Conservation (phyloP, 2,888 invertebrate genomes). For the Dynastes hyllus region DNA sequence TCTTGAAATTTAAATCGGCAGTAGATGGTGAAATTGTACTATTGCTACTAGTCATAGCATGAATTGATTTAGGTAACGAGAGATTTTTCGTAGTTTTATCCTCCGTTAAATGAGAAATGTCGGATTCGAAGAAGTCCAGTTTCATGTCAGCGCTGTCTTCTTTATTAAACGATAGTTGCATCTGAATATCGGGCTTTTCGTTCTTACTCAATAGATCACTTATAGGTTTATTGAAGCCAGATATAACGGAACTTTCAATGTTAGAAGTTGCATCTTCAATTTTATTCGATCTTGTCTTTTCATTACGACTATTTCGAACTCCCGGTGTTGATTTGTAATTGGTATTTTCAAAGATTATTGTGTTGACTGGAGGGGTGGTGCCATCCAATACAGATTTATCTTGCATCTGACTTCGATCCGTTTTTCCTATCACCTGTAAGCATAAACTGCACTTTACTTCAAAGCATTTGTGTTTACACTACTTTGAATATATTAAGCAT, state of each 20-base stretch:
- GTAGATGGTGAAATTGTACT: slow-evolving; percentile 87
- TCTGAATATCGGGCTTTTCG: slow-evolving; percentile 69
- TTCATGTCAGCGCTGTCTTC: slow-evolving; percentile 92
- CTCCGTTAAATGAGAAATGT: slow-evolving; percentile 83
- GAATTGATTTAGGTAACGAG: slow-evolving; percentile 76
- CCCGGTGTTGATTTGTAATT: slow-evolving; percentile 87
- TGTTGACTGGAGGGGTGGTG: slow-evolving; percentile 87
- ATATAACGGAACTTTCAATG: slow-evolving; percentile 66
- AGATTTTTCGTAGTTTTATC: slow-evolving; percentile 77
- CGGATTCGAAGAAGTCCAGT: slow-evolving; percentile 93
- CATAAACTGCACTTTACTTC: too few relatives aligned
- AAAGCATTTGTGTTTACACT: too few relatives aligned
- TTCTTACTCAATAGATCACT: slow-evolving; percentile 71
- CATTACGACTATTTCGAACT: slow-evolving; percentile 71
- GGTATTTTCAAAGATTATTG: slow-evolving; percentile 93
- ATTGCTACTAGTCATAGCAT: slow-evolving; percentile 75
- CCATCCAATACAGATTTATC: slow-evolving; percentile 79
- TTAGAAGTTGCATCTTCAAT: slow-evolving; percentile 72
- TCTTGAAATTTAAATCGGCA: slow-evolving; percentile 94
- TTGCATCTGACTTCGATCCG: slow-evolving; percentile 60
- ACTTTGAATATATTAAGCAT: too few relatives aligned
- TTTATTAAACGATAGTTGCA: slow-evolving; percentile 82
- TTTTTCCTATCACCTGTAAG: slow-evolving; percentile 62
- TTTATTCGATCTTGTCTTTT: slow-evolving; percentile 76
- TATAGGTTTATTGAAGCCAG: slow-evolving; percentile 72